Evolutionary conservation across 2,797 vertebrate genomes (phyloP).

Genomic region (Gobionotothen gibberifrons): DNA sequence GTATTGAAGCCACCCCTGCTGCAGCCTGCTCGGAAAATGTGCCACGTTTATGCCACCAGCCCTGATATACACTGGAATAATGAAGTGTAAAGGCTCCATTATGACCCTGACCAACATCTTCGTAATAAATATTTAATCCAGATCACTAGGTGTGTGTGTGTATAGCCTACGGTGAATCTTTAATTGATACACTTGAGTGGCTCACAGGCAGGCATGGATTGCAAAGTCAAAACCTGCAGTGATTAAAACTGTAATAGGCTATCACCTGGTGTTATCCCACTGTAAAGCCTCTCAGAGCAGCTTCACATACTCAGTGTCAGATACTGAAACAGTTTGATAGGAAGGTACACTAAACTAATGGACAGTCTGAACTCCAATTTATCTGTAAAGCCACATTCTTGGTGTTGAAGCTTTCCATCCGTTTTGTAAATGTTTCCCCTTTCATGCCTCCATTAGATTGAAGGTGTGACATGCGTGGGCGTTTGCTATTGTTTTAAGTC

Average conservation of each 20-base stretch:
- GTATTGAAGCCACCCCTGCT: slow-evolving; percentile 51
- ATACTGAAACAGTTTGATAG: slow-evolving; percentile 27
- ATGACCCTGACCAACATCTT: slow-evolving; percentile 69
- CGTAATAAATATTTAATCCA: slow-evolving; percentile 76
- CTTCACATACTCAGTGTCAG: slow-evolving; percentile 24
- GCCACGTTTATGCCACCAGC: slow-evolving; percentile 35
- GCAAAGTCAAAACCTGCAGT: slow-evolving; percentile 67
- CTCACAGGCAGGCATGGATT: slow-evolving; percentile 57
- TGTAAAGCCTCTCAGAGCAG: slow-evolving; percentile 39
- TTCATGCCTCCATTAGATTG: neutral
- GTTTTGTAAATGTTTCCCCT: neutral
- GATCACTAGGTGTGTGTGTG: slow-evolving; percentile 65
- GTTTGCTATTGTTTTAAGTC: slow-evolving; percentile 43
- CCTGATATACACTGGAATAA: slow-evolving; percentile 20
- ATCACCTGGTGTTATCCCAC: slow-evolving; percentile 42
- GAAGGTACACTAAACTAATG: slow-evolving; percentile 11
- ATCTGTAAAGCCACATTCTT: neutral
- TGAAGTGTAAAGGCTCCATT: slow-evolving; percentile 51
- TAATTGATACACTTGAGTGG: slow-evolving; percentile 71
- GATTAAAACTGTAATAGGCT: slow-evolving; percentile 56
- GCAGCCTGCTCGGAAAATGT: slow-evolving; percentile 38
- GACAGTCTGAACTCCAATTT: neutral
- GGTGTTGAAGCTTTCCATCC: neutral
- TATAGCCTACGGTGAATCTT: slow-evolving; percentile 66
- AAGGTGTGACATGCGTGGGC: slow-evolving; percentile 20